phyloP scores from a whole-genome alignment of 2,113 vertebrate genomes.

The Oryzias javanicus region DNA sequence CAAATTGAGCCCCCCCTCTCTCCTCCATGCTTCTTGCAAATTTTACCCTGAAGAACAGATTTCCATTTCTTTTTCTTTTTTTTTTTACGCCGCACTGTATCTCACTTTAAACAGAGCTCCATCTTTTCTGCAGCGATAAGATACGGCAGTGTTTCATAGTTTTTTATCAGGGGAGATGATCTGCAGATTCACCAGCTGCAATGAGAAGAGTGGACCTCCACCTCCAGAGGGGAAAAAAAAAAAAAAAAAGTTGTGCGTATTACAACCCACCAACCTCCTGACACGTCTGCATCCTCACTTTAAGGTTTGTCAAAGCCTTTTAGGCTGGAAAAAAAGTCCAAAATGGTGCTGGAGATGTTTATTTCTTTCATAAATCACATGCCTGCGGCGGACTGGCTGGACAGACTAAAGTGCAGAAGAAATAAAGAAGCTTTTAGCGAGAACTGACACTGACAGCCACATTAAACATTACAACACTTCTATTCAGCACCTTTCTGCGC shows the following conservation, averaged over 20 bases:
- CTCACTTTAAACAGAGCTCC: constrained; percentile 57
- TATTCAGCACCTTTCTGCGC: constrained; percentile 39
- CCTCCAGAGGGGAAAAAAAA: constrained; percentile 28
- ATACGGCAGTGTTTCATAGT: constrained; percentile 42
- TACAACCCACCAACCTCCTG: background rate
- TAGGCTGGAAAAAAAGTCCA: constrained; percentile 1
- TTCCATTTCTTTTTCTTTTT: constrained; percentile 52
- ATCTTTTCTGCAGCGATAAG: constrained; percentile 66
- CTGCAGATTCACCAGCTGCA: constrained; percentile 47
- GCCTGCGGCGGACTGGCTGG: background rate
- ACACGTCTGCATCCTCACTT: background rate
- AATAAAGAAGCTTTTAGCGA: constrained; percentile 59
- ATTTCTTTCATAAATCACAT: constrained; percentile 15
- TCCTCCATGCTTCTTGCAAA: constrained; percentile 10
- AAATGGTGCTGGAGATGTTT: constrained; percentile 5
- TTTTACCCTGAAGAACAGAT: constrained; percentile 72
- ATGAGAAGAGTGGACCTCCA: constrained; percentile 45
- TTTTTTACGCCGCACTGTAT: constrained; percentile 44
- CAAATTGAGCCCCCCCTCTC: constrained; percentile 66
- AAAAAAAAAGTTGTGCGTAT: no score
- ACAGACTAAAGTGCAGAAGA: constrained; percentile 18
- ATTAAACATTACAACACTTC: constrained; percentile 56
- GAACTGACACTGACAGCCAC: constrained; percentile 37
- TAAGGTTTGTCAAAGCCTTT: constrained; percentile 13
- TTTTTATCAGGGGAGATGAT: constrained; percentile 65